Evolutionary conservation across 2,797 vertebrate genomes (phyloP).

Genomic region (Leptoclinus maculatus): DNA sequence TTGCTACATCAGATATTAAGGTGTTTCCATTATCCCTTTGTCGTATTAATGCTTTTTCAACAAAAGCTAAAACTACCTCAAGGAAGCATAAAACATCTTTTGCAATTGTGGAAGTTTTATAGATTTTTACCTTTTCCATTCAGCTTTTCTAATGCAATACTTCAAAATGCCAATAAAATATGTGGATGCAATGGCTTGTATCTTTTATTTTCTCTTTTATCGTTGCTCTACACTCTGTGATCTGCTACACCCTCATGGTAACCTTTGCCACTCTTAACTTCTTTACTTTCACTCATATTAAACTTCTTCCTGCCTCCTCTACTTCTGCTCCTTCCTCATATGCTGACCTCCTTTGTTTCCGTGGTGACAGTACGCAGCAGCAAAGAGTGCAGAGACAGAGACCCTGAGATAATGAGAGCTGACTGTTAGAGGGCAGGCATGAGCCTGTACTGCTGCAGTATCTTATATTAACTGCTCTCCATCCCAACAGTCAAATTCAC

Average conservation of each 20-base stretch:
- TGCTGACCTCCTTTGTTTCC: slow-evolving; percentile 47
- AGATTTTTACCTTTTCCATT: not conserved
- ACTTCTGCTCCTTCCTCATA: slow-evolving; percentile 12
- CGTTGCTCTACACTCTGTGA: not conserved
- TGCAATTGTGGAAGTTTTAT: not conserved
- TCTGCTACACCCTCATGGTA: not conserved
- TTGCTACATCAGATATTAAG: no score
- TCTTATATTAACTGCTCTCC: slow-evolving; percentile 18
- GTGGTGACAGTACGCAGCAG: slow-evolving; percentile 31
- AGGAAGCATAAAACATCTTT: not conserved
- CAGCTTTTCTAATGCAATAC: not conserved
- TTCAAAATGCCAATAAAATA: not conserved
- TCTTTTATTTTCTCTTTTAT: not conserved
- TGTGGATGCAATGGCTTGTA: not conserved
- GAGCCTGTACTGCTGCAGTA: slow-evolving; percentile 4
- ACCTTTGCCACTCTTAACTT: not conserved
- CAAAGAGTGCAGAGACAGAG: slow-evolving; percentile 21
- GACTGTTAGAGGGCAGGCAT: slow-evolving; percentile 49
- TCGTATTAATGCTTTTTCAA: no score
- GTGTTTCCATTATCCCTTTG: no score
- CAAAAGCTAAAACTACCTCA: no score
- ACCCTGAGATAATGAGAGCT: slow-evolving; percentile 53
- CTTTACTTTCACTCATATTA: slow-evolving; percentile 8
- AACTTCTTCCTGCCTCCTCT: slow-evolving; percentile 6
- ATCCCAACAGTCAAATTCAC: slow-evolving; percentile 3